Base-by-base conservation (phyloP, 2,113 vertebrate genomes). In the Lichenostomus cassidix region DNA sequence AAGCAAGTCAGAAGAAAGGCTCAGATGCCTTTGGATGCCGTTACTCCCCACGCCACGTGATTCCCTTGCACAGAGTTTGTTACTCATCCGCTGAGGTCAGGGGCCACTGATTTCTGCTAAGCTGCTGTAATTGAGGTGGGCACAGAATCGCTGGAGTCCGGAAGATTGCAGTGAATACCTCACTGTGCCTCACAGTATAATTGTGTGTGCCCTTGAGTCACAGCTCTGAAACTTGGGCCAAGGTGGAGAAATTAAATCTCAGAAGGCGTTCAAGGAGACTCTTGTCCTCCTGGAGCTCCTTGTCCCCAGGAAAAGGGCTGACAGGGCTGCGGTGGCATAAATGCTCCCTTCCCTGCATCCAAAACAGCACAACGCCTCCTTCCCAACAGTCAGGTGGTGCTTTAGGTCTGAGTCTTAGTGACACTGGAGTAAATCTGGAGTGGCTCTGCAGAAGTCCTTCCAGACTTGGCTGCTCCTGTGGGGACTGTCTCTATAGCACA, bases 201-300 rank as follows among this genome's bases (percentile, higher is more conserved):
- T 52, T 71, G 64, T 83, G 84, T 10, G 17, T 69, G 88, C 59
- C 92, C 93, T 93, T 89, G 91, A 95, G 70, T 83, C 75, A 94
- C 83, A 58, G 90, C 76, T 76, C 80, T 29, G 56, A 59, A 89
- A 83, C 71, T 70, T 35, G 67, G 71, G 91, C 62, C n/a, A 71
- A 76, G 39, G 71, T 56, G 52, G 47, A 67, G 68, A 95, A 95
- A 90, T 91, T 77, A 91, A 93, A 88, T 87, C 60, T 63, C 80
- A 10, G 78, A 62, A 69, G 52, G 59, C 1, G 0, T 83, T 76
- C 79, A 74, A 89, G 69, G 63, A 89, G 55, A 81, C 35, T 33
- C n/a, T 58, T 28, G n/a, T 91, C 31, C 75, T 88, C 47, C 73
- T n/a, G 28, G 59, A 84, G 55, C 78, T 92, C 64, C 75, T 60